These are phyloP conservation scores for Austrofundulus limnaeus DNA, from an alignment of 2,113 vertebrate species.

Conservation along the genomic window DNA sequence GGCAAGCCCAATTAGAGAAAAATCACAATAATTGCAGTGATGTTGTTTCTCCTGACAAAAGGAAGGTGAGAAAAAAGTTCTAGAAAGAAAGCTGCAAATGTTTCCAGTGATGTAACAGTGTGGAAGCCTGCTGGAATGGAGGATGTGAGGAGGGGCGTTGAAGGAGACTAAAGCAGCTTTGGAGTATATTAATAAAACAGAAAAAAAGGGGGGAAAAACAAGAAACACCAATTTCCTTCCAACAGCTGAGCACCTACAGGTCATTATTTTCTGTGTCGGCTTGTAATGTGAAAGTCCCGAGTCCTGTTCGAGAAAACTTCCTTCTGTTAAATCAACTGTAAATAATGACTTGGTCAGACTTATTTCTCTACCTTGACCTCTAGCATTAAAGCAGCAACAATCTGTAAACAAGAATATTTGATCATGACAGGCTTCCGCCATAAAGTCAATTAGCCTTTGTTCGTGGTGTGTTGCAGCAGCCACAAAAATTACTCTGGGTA, in stretches of 20 bases:
- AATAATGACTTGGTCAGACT: conserved; percentile 68
- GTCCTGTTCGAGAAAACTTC: conserved; percentile 56
- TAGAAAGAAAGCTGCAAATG: conserved; percentile 27
- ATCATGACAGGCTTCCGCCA: conserved; percentile 29
- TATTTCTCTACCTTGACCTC: conserved; percentile 51
- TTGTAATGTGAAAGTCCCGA: conserved; percentile 61
- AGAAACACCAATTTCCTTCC: conserved; percentile 81
- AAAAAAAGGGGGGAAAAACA: conserved; percentile 23
- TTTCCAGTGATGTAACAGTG: conserved; percentile 81
- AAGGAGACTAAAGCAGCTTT: conserved; percentile 47
- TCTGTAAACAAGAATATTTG: conserved; percentile 42
- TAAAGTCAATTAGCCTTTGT: conserved; percentile 20
- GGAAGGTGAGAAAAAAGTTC: conserved; percentile 40
- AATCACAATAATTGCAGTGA: conserved; percentile 8
- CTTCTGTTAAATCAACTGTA: conserved; percentile 74
- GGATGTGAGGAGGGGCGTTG: conserved; percentile 33
- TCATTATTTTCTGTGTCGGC: conserved; percentile 79
- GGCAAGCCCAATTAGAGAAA: neutral
- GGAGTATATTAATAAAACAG: conserved; percentile 76
- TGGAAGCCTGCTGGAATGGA: conserved; percentile 64
- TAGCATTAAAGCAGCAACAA: conserved; percentile 19
- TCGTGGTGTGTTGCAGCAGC: neutral
- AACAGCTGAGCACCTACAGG: conserved; percentile 81
- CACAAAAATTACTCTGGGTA: conserved; percentile 4
- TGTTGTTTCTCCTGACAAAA: conserved; percentile 36